These are phyloP conservation scores for Synanthedon vespiformis DNA, from an alignment of 2,888 invertebrate genomes.

Conservation along the genomic window DNA sequence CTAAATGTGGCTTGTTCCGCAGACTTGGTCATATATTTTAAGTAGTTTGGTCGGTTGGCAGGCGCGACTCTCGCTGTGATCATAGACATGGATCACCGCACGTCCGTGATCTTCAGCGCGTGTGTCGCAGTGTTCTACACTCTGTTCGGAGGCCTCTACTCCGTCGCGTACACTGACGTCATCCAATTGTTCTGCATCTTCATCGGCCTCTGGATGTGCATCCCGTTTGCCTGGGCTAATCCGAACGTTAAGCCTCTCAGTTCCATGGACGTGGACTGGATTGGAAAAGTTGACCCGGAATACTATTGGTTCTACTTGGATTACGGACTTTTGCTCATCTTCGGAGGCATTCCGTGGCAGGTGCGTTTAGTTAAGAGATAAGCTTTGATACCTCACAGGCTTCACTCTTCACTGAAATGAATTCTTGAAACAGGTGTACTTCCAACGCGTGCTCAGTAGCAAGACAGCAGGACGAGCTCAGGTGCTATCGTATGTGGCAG, in stretches of 20 bases:
- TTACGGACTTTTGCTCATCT: conserved; percentile 87
- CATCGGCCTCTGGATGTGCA: conserved; percentile 97
- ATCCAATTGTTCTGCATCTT: conserved; percentile 98
- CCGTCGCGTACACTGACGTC: conserved; percentile 98
- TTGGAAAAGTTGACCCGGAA: conserved; percentile 79
- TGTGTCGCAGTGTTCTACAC: conserved; percentile 98
- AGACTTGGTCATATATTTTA: not conserved
- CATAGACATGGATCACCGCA: conserved; percentile 93
- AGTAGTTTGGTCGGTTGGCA: conserved; percentile 22
- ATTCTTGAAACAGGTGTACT: conserved; percentile 80
- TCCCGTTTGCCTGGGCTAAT: conserved; percentile 94
- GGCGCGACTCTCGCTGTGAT: conserved; percentile 97
- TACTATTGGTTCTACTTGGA: conserved; percentile 89
- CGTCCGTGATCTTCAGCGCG: conserved; percentile 94
- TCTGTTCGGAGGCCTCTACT: conserved; percentile 96
- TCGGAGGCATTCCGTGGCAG: conserved; percentile 99
- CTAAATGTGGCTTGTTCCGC: not conserved
- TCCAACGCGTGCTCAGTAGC: conserved; percentile 96
- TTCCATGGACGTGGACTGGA: conserved; percentile 90
- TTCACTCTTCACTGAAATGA: not conserved
- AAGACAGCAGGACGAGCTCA: conserved; percentile 95
- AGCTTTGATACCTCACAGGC: not conserved
- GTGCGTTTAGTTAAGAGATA: conserved; percentile 31
- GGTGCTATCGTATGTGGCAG: conserved; percentile 94
- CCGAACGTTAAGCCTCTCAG: conserved; percentile 86